Evolutionary conservation across 2,113 vertebrate species (phyloP).

Genomic region (Ciconia boyciana): DNA sequence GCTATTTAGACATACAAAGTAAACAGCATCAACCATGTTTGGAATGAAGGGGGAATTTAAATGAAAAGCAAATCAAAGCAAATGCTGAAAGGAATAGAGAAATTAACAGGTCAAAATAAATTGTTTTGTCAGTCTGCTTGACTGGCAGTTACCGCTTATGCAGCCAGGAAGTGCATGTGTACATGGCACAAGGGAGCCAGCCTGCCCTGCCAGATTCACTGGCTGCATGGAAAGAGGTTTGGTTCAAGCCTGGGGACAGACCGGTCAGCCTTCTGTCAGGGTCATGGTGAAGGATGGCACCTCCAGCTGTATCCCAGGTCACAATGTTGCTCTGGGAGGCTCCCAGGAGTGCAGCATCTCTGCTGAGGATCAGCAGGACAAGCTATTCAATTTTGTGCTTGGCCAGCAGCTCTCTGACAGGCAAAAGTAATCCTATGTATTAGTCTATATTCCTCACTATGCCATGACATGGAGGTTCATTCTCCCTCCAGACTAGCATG

Average conservation of each 20-base stretch:
- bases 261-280: not conserved
- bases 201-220: not conserved
- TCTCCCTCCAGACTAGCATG: not conserved
- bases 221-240: not conserved
- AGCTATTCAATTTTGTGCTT: not conserved
- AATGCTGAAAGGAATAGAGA: not conserved
- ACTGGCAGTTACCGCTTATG: not conserved
- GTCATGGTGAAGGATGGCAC: not conserved
- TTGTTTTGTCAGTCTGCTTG: not conserved
- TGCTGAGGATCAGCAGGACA: not conserved
- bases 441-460: not conserved
- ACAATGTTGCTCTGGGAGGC: not conserved
- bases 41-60: not conserved
- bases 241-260: not conserved
- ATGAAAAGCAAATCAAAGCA: not conserved
- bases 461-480: not conserved
- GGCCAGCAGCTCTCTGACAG: not conserved
- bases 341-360: not conserved
- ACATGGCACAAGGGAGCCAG: not conserved
- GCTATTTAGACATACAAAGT: not conserved
- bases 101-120: not conserved
- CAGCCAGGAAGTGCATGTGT: fast-evolving
- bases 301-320: not conserved
- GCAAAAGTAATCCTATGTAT: not conserved
- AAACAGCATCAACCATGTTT: not conserved